These are phyloP conservation scores for Isaurus tuberculatus DNA, from an alignment of 92 coral and sea anemone genomes.

Conservation along the genomic window DNA sequence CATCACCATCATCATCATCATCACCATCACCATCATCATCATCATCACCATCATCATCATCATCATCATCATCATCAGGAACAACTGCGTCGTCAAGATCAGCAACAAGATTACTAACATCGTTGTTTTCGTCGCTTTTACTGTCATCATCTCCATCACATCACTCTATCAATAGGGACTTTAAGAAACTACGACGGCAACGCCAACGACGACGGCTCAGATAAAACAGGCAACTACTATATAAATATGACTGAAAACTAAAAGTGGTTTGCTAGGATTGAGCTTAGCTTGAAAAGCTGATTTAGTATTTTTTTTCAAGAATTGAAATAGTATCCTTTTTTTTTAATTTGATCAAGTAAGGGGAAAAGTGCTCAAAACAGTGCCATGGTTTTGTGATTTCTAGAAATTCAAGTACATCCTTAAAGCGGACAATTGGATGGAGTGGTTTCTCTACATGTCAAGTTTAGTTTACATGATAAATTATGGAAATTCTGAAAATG, in stretches of 20 bases:
- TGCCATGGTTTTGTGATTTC: not conserved
- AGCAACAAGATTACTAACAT: not conserved
- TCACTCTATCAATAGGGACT: too few relatives aligned
- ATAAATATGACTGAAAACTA: too few relatives aligned
- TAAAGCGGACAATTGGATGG: constrained; percentile 95
- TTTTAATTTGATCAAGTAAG: too few relatives aligned
- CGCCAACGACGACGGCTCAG: too few relatives aligned
- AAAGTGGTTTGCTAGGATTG: too few relatives aligned
- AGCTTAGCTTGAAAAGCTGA: too few relatives aligned
- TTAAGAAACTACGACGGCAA: too few relatives aligned
- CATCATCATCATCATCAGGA: not conserved
- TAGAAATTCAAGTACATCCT: constrained; percentile 87
- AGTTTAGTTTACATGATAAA: constrained; percentile 89
- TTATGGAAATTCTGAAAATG: constrained; percentile 17
- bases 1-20: not conserved
- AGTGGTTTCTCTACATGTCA: constrained; percentile 92
- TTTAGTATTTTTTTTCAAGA: too few relatives aligned
- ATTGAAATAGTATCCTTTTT: too few relatives aligned
- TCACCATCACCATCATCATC: not conserved
- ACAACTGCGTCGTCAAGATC: not conserved
- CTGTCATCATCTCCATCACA: too few relatives aligned
- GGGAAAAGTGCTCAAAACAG: not conserved
- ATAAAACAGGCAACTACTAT: too few relatives aligned
- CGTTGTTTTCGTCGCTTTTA: not conserved
- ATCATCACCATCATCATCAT: not conserved